phyloP scores from a whole-genome alignment of 2,888 invertebrate species.

The Mesoligia furuncula region DNA sequence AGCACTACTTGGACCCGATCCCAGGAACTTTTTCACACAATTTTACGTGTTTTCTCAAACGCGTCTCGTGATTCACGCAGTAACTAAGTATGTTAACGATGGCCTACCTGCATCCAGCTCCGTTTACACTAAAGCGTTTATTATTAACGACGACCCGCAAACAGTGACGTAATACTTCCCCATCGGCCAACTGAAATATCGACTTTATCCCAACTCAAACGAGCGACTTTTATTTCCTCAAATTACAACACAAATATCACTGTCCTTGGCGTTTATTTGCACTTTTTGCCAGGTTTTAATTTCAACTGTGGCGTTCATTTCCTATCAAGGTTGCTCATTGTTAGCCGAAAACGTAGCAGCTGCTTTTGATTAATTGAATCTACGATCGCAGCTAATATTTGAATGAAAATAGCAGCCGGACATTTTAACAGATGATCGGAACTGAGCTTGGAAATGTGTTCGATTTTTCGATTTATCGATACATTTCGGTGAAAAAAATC shows the following conservation, averaged over 20 bases:
- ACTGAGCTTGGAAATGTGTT: slow-evolving; percentile 24
- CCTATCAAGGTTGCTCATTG: slow-evolving; percentile 53
- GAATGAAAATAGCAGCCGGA: slow-evolving; percentile 44
- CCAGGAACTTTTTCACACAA: slow-evolving; percentile 57
- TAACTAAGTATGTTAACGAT: slow-evolving; percentile 60
- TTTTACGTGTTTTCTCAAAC: slow-evolving; percentile 58
- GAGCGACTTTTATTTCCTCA: slow-evolving; percentile 55
- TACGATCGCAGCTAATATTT: slow-evolving; percentile 41
- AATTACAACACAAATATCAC: slow-evolving; percentile 59
- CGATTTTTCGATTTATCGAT: slow-evolving; percentile 54
- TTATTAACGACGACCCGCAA: slow-evolving; percentile 60
- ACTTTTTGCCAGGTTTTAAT: slow-evolving; percentile 58
- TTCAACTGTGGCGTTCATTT: slow-evolving; percentile 57
- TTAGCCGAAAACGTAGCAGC: slow-evolving; percentile 46
- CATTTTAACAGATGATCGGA: slow-evolving; percentile 43
- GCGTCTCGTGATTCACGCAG: slow-evolving; percentile 59
- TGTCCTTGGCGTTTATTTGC: slow-evolving; percentile 59
- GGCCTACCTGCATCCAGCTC: slow-evolving; percentile 55
- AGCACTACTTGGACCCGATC: slow-evolving; percentile 52
- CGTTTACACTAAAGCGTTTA: slow-evolving; percentile 61
- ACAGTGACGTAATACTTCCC: slow-evolving; percentile 49
- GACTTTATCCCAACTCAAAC: slow-evolving; percentile 59
- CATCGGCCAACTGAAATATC: slow-evolving; percentile 49
- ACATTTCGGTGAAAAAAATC: slow-evolving; percentile 51
- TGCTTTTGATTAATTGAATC: slow-evolving; percentile 44